Evolutionary conservation across 2,113 vertebrate species (phyloP), one percentile per base, ranked within the genome.

Genomic region (Cololabis saira): DNA sequence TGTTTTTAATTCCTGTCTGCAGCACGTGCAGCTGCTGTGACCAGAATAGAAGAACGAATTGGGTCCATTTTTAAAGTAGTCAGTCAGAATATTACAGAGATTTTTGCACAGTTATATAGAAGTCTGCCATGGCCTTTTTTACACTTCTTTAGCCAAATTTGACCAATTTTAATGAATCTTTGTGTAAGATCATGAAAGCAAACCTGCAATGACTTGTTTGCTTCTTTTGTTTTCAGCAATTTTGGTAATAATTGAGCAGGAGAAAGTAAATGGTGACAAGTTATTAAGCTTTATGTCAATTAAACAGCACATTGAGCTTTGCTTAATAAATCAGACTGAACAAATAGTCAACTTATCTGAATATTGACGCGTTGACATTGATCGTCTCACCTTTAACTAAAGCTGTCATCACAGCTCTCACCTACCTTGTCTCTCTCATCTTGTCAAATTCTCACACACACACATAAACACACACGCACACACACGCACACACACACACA

Each of bases 321-420:
- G 19, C 47, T 66, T 59, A 33, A 65, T 66, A 67, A 82, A 74
- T 67, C 7, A 6, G 43, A 61, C n/a, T 21, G 18, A 80, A 45
- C 61, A 80, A 66, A 68, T 52, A 44, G 61, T 68, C 27, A 9
- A 27, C 43, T 53, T 54, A 43, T 61, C 47, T 55, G 45, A 67
- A 54, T 82, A 69, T 72, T 86, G 82, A 84, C 80, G 87, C 84
- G 73, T 64, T 68, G 58, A 80, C 84, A 67, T 76, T 83, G 78
- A 80, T 88, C 62, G 33, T 72, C 51, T 85, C 77, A 83, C 74
- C 81, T 83, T 83, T 81, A 84, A 55, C 61, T 74, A 59, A 83
- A 78, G 72, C 79, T 79, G 74, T 76, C 65, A 70, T 75, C 24
- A 57, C 68, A 53, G 72, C 79, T 56, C 33, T 68, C 73, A 62